A percentile compares a stretch with the other conserved stretches of the same genome.
These are phyloP conservation scores for Ametastegia equiseti DNA, from an alignment of 2,888 invertebrate species.

Conservation along the genomic window DNA sequence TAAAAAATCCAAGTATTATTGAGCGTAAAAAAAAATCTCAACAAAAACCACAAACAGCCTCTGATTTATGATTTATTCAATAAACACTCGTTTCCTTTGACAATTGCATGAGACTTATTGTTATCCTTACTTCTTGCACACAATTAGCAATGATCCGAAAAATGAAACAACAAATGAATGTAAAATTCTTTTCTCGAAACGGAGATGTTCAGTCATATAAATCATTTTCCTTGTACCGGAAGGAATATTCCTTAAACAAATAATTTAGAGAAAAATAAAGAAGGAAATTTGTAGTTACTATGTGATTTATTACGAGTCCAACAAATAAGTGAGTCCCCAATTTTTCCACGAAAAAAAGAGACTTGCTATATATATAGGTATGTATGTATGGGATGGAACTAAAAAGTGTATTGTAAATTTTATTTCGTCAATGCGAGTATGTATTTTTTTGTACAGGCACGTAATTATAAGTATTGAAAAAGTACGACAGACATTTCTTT, in stretches of 20 bases:
- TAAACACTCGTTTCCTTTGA: background rate
- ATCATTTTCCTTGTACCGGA: background rate
- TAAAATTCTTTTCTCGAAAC: constrained; percentile 3
- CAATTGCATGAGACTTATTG: constrained; percentile 6
- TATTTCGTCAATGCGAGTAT: constrained; percentile 13
- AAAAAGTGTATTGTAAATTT: constrained; percentile 25
- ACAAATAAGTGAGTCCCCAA: background rate
- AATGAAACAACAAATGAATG: no score
- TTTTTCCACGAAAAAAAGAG: background rate
- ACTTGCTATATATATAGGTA: background rate
- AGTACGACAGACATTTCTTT: background rate
- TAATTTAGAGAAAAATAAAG: background rate
- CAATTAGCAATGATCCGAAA: background rate
- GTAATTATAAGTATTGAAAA: constrained; percentile 6
- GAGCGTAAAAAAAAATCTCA: background rate
- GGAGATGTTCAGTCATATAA: background rate
- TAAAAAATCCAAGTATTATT: background rate
- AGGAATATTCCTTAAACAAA: constrained; percentile 12
- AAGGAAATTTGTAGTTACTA: constrained; percentile 16
- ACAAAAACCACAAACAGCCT: constrained; percentile 23
- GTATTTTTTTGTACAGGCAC: background rate
- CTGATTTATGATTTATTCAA: constrained; percentile 8
- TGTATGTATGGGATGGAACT: background rate
- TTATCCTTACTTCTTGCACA: background rate
- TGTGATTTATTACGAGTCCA: constrained; percentile 19